These are phyloP conservation scores for Etheostoma nigrum DNA, from an alignment of 2,797 vertebrate genomes.

Conservation along the genomic window DNA sequence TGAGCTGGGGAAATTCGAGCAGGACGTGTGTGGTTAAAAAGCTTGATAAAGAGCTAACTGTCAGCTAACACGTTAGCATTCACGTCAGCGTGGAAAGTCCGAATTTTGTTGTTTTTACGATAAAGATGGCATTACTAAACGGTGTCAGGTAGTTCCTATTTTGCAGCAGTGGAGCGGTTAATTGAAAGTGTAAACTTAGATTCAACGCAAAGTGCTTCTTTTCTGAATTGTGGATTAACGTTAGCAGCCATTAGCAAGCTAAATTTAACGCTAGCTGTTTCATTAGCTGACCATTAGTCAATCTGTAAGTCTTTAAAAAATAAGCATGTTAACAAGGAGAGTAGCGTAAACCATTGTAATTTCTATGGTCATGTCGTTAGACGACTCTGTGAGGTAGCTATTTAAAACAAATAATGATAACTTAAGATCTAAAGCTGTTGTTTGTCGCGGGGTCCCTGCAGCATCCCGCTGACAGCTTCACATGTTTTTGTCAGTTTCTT, in stretches of 20 bases:
- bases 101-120: background rate
- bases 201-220: background rate
- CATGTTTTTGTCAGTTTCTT: background rate
- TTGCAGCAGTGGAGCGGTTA: fast-evolving
- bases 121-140: fast-evolving
- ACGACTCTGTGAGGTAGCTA: background rate
- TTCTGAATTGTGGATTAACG: constrained; percentile 19
- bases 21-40: constrained; percentile 56
- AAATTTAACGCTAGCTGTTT: constrained; percentile 28
- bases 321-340: fast-evolving
- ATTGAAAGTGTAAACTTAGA: background rate
- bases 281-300: background rate
- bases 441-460: constrained; percentile 45
- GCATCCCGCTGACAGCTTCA: constrained; percentile 30
- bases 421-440: background rate
- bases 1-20: constrained; percentile 46
- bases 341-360: fast-evolving
- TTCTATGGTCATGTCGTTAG: fast-evolving
- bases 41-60: constrained; percentile 67
- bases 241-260: constrained; percentile 57
- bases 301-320: no score
- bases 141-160: fast-evolving
- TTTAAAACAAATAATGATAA: no score
- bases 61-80: constrained; percentile 68
- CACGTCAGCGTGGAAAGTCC: constrained; percentile 23